Evolutionary conservation across 2,888 invertebrate genomes (phyloP), one percentile per base, ranked within the genome.

Genomic region (Heteromyza rotundicornis): DNA sequence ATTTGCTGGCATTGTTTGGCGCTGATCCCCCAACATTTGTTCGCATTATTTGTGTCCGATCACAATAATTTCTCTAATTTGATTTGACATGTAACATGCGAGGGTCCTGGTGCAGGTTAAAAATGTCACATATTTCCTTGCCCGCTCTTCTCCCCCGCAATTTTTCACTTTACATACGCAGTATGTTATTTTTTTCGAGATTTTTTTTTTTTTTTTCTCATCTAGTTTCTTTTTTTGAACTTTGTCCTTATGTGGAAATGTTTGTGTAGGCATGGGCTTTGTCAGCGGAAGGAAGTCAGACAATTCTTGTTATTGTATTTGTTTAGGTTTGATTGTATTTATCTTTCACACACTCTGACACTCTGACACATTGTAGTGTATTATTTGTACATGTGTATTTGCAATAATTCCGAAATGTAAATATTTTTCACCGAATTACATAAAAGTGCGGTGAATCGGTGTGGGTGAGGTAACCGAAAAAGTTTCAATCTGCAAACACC

Each of bases 31-130:
- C 12, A 8, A 12, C 32, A 32, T 32, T 32, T 8, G 32, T 32
- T 8, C 32, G 32, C 32, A 32, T 5, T 24, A 53, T 50, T n/a
- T 49, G 24, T 54, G 20, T 32, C 32, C 47, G 49, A 54, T 59
- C 24, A 59, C 53, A 59, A 59, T 54, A 59, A 59, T 59, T 53
- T 47, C 20, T 47, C 54, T 59, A 53, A 59, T 59, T 59, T 59
- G 53, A 59, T 59, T 53, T 59, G 54, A 32, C 54, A 59, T 35
- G 20, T 24, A 52, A 17, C 23, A 35, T 24, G 47, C 50, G 23
- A 36, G 51, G 12, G 47, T n/a, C 16, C 3, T n/a, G n/a, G n/a
- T 40, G 40, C 40, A 8, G 10, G 40, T 40, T 40, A 40, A 40
- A 40, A 40, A 14, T 40, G 40, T 40, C 40, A 40, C 40, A n/a